These are phyloP conservation scores for Drosophila kuntzei DNA, from an alignment of 2,888 invertebrate genomes.

Conservation along the genomic window DNA sequence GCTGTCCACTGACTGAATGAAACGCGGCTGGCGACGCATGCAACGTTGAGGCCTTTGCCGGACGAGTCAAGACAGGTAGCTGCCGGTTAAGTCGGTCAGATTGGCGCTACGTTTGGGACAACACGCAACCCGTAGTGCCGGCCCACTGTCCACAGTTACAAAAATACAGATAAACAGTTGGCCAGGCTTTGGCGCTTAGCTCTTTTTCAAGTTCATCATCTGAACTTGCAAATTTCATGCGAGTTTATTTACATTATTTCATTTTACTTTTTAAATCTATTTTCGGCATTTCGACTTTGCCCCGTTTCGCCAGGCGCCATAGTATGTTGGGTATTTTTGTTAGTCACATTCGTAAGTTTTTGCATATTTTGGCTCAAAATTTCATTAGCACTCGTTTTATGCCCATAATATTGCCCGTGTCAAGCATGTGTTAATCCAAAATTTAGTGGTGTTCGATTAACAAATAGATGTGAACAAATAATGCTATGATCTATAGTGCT, in stretches of 20 bases:
- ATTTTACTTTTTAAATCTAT: slow-evolving; percentile 27
- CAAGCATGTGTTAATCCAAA: slow-evolving; percentile 51
- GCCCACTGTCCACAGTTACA: slow-evolving; percentile 16
- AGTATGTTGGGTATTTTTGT: slow-evolving; percentile 14
- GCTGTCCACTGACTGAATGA: slow-evolving; percentile 68
- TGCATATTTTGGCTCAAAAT: slow-evolving; percentile 26
- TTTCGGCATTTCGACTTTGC: slow-evolving; percentile 35
- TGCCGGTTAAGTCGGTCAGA: slow-evolving; percentile 55
- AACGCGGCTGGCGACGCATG: slow-evolving; percentile 43
- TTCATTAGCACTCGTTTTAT: slow-evolving; percentile 51
- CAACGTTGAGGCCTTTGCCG: slow-evolving; percentile 65
- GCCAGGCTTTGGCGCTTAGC: slow-evolving; percentile 23
- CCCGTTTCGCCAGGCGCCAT: slow-evolving; percentile 34
- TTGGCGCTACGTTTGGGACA: slow-evolving; percentile 60
- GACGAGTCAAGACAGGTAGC: slow-evolving; percentile 64
- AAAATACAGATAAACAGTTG: slow-evolving; percentile 40
- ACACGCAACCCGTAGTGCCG: slow-evolving; percentile 51
- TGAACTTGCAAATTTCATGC: slow-evolving; percentile 73
- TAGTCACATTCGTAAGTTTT: slow-evolving; percentile 41
- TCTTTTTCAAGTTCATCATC: slow-evolving; percentile 73
- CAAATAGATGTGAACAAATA: slow-evolving; percentile 64
- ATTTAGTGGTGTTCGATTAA: slow-evolving; percentile 54
- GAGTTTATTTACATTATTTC: slow-evolving; percentile 35
- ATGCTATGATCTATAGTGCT: slow-evolving; percentile 55
- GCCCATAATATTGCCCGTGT: slow-evolving; percentile 18